These are phyloP conservation scores for Diachasma alloeum DNA, from an alignment of 1,140 invertebrate species.

Conservation along the genomic window DNA sequence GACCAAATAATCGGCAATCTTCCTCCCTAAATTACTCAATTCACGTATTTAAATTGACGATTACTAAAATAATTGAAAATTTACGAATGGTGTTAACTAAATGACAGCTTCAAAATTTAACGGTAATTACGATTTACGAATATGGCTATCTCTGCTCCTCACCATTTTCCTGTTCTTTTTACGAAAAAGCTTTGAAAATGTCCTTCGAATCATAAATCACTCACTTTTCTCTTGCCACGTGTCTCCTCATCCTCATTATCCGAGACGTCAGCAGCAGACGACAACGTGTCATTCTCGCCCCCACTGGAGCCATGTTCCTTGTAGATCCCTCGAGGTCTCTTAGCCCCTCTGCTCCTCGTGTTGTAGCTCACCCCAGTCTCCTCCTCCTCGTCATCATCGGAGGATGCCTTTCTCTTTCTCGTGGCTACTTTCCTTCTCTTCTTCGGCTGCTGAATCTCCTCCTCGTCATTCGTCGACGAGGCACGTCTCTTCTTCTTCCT, in stretches of 20 bases:
- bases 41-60: too few relatives aligned
- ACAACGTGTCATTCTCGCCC: not conserved
- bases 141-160: too few relatives aligned
- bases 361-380: not conserved
- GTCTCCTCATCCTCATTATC: not conserved
- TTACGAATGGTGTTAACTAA: too few relatives aligned
- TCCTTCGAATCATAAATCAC: too few relatives aligned
- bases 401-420: not conserved
- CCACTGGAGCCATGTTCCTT: not conserved
- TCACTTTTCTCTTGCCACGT: not conserved
- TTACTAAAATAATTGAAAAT: too few relatives aligned
- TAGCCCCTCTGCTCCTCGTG: not conserved
- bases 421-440: not conserved
- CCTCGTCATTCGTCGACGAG: not conserved
- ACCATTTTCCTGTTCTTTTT: too few relatives aligned
- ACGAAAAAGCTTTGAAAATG: too few relatives aligned
- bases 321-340: not conserved
- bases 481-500: not conserved
- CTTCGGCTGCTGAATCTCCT: not conserved
- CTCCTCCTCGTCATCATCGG: not conserved
- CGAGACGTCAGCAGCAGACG: not conserved
- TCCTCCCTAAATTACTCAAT: too few relatives aligned
- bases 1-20: too few relatives aligned
- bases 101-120: too few relatives aligned
- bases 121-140: too few relatives aligned